Percentiles rank a stretch among this genome's conserved stretches.
Conservation (phyloP, 1,140 invertebrate genomes). For the Colletes gigas region DNA sequence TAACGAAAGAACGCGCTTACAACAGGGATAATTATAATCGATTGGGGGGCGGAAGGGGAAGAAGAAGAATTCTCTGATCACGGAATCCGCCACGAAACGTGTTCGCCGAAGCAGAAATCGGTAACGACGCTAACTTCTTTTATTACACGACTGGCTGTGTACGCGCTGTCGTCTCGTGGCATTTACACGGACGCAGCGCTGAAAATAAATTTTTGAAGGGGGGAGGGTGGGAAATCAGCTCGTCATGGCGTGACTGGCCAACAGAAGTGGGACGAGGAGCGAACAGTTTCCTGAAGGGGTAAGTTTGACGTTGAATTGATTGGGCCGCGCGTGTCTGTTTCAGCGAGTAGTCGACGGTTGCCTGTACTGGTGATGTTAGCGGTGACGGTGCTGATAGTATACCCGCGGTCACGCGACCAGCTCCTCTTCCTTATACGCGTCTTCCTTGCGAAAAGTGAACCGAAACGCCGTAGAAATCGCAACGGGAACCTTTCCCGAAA, state of each 20-base stretch:
- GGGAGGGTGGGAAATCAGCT: slow-evolving; percentile 65
- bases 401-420: slow-evolving; percentile 65
- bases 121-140: slow-evolving; percentile 7
- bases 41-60: too few species aligned
- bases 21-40: too few species aligned
- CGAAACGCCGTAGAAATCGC: slow-evolving; percentile 53
- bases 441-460: slow-evolving; percentile 54
- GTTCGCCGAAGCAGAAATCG: not conserved
- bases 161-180: slow-evolving; percentile 26
- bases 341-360: slow-evolving; percentile 27
- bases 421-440: not conserved
- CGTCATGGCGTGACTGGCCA: slow-evolving; percentile 73
- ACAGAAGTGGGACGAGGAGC: slow-evolving; percentile 49
- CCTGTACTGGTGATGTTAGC: slow-evolving; percentile 20
- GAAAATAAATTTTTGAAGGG: slow-evolving; percentile 71
- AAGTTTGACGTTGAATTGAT: slow-evolving; percentile 77
- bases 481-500: slow-evolving; percentile 52
- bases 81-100: not conserved
- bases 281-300: slow-evolving; percentile 60
- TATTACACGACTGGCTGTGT: slow-evolving; percentile 7
- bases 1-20: too few species aligned
- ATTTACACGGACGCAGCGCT: slow-evolving; percentile 53
- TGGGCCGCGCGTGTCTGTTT: slow-evolving; percentile 66
- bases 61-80: not conserved
- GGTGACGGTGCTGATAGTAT: slow-evolving; percentile 47